Evolutionary conservation across 2,888 invertebrate species (phyloP), one percentile per base, ranked within the genome.

Genomic region (Allophyes oxyacanthae): DNA sequence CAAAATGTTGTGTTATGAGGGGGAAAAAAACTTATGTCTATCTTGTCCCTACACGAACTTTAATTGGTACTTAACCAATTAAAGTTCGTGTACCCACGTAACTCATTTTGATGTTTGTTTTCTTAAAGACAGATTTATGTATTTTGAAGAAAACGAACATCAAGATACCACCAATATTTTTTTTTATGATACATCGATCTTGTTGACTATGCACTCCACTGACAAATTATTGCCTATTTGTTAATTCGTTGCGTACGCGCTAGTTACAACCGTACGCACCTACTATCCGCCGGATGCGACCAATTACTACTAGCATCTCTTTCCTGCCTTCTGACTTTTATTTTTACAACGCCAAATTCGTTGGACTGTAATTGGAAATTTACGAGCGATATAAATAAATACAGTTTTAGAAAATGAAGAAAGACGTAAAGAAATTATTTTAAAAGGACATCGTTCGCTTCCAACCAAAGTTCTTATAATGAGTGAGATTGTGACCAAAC

Each of bases 261-360:
- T 41, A 62, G 75, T 75, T 64, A 66, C 57, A 57, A 37, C 50
- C 32, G 53, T 20, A 20, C 57, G 41, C 25, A 6, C 56, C 37
- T 46, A 61, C 58, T 66, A 62, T 70, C 64, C 72, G 73, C 63
- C 75, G 75, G 75, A 75, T 66, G 71, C 56, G 41, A 58, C 73
- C 73, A 75, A 75, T 75, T 75, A 75, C 54, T 63, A 49, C 53
- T 42, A 53, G 49, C 54, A 52, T 65, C 67, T 75, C 67, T 75
- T 75, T 75, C 75, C 75, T 75, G 75, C 62, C 64, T 75, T 72
- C 58, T 58, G 45, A 51, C 63, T 71, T 70, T 72, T 66, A 75
- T 71, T 75, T 75, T 73, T 66, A 75, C 60, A 62, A 50, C 75
- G 59, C 64, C 61, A 51, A 72, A 72, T 61, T 63, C 64, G 65